Conservation (phyloP, 2,888 invertebrate species). For the Parnassius apollo region DNA sequence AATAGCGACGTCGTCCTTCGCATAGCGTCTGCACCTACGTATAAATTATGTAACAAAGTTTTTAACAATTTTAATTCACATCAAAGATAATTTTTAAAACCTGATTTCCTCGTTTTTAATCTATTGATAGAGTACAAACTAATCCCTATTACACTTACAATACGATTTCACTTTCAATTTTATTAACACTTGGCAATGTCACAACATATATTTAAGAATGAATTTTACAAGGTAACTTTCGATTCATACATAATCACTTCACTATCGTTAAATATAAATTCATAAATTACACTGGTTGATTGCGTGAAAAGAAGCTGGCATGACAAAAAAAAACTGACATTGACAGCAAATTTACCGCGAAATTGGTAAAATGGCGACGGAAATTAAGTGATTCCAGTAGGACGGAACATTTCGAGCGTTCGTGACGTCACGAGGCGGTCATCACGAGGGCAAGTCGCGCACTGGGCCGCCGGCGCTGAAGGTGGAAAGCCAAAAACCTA, state of each 20-base stretch:
- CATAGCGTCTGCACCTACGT: not conserved
- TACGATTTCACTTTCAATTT: slow-evolving; percentile 27
- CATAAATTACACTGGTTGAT: slow-evolving; percentile 1
- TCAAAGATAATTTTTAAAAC: slow-evolving; percentile 5
- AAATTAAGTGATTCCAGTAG: slow-evolving; percentile 51
- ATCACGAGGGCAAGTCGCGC: slow-evolving; percentile 37
- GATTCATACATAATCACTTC: slow-evolving; percentile 17
- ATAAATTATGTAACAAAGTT: slow-evolving; percentile 13
- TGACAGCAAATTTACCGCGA: slow-evolving; percentile 29
- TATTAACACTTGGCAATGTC: slow-evolving; percentile 22
- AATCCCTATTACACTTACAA: slow-evolving; percentile 17
- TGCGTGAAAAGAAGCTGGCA: slow-evolving; percentile 29
- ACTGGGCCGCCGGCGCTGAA: slow-evolving; percentile 46
- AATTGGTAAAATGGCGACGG: slow-evolving; percentile 27
- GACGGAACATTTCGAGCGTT: slow-evolving; percentile 49
- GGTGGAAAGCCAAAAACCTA: slow-evolving; percentile 51
- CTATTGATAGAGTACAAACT: not conserved
- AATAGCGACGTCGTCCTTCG: no score
- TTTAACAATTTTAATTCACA: slow-evolving; percentile 10
- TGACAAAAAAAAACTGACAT: slow-evolving; percentile 22
- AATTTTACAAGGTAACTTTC: slow-evolving; percentile 24
- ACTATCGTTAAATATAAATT: slow-evolving; percentile 1
- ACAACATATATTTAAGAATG: slow-evolving; percentile 22
- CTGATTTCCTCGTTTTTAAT: not conserved
- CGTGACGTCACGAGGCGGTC: slow-evolving; percentile 43